Base-by-base conservation (phyloP, 2,888 invertebrate species). In the Mesochorus sp. region DNA sequence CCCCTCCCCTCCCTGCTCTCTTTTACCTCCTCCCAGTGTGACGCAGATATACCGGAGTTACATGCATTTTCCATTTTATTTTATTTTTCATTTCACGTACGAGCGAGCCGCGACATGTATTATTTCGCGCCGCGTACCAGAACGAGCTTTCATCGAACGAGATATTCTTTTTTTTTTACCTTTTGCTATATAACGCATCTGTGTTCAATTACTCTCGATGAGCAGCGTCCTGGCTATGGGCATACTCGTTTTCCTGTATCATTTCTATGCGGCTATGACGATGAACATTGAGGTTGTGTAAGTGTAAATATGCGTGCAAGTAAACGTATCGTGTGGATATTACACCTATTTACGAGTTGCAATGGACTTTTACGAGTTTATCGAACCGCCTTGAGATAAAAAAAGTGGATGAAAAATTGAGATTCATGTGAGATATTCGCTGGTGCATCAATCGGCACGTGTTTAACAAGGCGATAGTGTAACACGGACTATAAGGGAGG, bases 81-180 rank as follows among this genome's bases (percentile, higher is more conserved):
- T 12, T 12, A 31, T 44, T 44, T 70, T 24, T 37, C 55, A 24
- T 24, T 59, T 49, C 59, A 44, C 53, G 42, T 62, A 39, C 24
- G 12, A 62, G n/a, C 21, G 53, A 44, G 61, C 61, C 59, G 37
- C 28, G 49, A 71, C 59, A 39, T 28, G 49, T 71, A 51, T 61
- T 71, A 51, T 19, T 26, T 24, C 24, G 6, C 17, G 1, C 17
- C 28, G 34, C 34, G 68, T 34, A 34, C 24, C 31, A 24, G 39
- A 5, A 26, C 8, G 14, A 14, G 5, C n/a, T n/a, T n/a, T n/a
- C n/a, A n/a, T n/a, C n/a, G n/a, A n/a, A n/a, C n/a, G n/a, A n/a
- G n/a, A n/a, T n/a, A n/a, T n/a, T n/a, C n/a, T n/a, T n/a, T n/a
- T n/a, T n/a, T n/a, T n/a, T n/a, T n/a, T n/a, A n/a, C n/a, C n/a